Evolutionary conservation across 2,888 invertebrate genomes (phyloP).

Genomic region (Helicoverpa assulta): DNA sequence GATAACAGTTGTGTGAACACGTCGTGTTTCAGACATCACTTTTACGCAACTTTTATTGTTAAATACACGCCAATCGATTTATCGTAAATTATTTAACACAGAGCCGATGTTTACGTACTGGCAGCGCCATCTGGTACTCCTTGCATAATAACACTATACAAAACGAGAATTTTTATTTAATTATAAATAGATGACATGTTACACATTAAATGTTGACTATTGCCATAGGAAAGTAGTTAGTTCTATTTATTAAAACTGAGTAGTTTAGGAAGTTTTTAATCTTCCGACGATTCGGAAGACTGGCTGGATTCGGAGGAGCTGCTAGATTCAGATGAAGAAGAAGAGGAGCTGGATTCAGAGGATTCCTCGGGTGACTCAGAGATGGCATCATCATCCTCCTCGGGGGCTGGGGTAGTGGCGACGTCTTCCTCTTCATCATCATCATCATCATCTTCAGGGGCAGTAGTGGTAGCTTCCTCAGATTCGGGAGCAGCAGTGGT

Average conservation of each 20-base stretch:
- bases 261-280: background rate
- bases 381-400: background rate
- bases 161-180: background rate
- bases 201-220: background rate
- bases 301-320: slow-evolving; percentile 4
- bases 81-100: too few relatives aligned
- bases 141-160: too few relatives aligned
- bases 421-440: background rate
- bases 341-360: slow-evolving; percentile 1
- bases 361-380: slow-evolving; percentile 2
- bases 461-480: background rate
- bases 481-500: slow-evolving; percentile 1
- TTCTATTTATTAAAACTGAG: too few relatives aligned
- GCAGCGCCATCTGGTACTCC: too few relatives aligned
- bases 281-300: slow-evolving; percentile 16
- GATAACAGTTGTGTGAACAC: too few relatives aligned
- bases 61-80: too few relatives aligned
- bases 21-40: too few relatives aligned
- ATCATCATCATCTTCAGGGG: background rate
- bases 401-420: background rate
- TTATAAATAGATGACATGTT: background rate
- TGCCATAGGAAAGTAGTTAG: background rate
- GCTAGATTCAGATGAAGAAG: background rate
- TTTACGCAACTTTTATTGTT: too few relatives aligned
- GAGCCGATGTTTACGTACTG: too few relatives aligned